Evolutionary conservation across 2,888 invertebrate genomes (phyloP), one percentile per base, ranked within the genome.

Genomic region (Lapara coniferarum): DNA sequence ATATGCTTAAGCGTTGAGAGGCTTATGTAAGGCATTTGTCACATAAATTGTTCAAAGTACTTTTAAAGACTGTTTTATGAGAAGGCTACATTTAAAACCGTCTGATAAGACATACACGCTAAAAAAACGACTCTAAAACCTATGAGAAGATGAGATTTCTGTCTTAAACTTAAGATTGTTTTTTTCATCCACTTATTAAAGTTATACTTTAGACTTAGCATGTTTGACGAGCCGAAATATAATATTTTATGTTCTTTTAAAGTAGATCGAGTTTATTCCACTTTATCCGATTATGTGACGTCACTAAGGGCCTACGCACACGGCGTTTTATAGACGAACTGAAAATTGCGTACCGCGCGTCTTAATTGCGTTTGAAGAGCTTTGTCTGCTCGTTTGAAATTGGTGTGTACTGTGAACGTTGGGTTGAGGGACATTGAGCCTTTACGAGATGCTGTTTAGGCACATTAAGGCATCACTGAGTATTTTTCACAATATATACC

Each of bases 21-120:
- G 63, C 63, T 63, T 63, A 63, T 63, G 16, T 59, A n/a, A n/a
- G 59, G 59, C 46, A 46, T 59, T 46, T 59, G 63, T 63, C 63
- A 49, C 46, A 46, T 63, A 63, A 63, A 63, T 49, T 46, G 19
- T 46, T 19, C 13, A 63, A 63, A 63, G 12, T 19, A 63, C 3
- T 59, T 59, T 16, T 16, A 19, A 2, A 19, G 46, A 19, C 63
- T 16, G 37, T 58, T 59, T 59, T 16, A 46, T 49, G 14, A 49
- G 46, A 63, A 13, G 12, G 12, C n/a, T 46, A 19, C 19, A 49
- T 63, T 46, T 25, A 19, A 63, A 49, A 12, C 44, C 19, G 53
- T 56, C 25, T 56, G 16, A 44, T 63, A 49, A 13, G 46, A 63
- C 16, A 12, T 16, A 8, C 19, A 49, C 6, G 12, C 19, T 19